Evolutionary conservation across 1,140 invertebrate genomes (phyloP).

Genomic region (Penaeus vannamei): DNA sequence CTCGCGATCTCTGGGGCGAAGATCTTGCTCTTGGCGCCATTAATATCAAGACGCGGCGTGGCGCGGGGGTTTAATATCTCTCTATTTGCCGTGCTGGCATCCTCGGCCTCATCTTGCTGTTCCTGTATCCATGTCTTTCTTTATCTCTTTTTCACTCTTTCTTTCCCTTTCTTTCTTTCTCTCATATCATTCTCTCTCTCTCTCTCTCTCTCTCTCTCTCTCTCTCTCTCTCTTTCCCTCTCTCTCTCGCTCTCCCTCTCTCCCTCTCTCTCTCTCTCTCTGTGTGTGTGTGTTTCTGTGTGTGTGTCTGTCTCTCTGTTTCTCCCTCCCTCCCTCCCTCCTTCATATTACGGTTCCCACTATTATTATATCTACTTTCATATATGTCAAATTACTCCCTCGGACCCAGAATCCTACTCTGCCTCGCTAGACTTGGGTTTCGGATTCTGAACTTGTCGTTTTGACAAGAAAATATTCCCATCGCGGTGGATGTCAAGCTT

Average conservation of each 20-base stretch:
- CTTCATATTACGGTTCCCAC: not conserved
- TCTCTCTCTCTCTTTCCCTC: not conserved
- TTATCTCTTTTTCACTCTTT: not conserved
- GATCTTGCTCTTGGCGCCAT: too few species aligned
- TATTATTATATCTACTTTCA: not conserved
- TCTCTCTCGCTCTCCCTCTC: not conserved
- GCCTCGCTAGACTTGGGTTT: too few species aligned
- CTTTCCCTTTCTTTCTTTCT: not conserved
- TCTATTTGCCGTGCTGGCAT: too few species aligned
- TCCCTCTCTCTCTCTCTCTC: constrained; percentile 33
- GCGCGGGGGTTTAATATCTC: too few species aligned
- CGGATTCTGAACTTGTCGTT: too few species aligned
- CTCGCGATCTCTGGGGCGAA: too few species aligned
- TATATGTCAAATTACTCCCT: not conserved
- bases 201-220: not conserved
- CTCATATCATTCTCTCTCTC: too few species aligned
- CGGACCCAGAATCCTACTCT: too few species aligned
- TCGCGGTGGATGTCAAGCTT: too few species aligned
- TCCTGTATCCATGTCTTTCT: not conserved
- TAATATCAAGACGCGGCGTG: too few species aligned
- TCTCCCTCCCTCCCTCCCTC: constrained; percentile 16
- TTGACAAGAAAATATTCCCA: too few species aligned
- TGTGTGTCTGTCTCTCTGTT: constrained; percentile 29
- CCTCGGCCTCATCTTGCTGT: too few species aligned
- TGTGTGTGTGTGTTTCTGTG: constrained; percentile 39